Base-by-base conservation (phyloP, 2,797 vertebrate genomes). In the Microctenopoma lineatum region DNA sequence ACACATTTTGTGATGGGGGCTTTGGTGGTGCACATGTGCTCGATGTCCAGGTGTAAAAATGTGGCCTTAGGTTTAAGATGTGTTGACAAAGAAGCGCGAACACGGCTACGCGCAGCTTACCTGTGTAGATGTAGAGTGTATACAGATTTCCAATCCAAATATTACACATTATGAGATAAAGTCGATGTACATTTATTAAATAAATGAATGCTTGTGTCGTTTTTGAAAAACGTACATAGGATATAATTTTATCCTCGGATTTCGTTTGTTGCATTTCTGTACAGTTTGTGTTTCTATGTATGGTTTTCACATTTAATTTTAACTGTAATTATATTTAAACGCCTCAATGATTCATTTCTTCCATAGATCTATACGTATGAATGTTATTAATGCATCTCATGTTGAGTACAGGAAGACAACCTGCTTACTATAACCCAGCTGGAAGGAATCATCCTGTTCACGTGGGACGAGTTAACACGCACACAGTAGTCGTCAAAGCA, bases 251-350 rank as follows among this genome's bases (percentile, higher is more conserved):
- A 66, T 44, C 26, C 11, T 48, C 12, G 12, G 9, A 10, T 73
- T 81, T 34, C 38, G 57, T 90, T 76, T 32, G 59, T 86, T 75
- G 25, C 67, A 58, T 89, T 85, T 47, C 72, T 90, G 87, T 90
- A 89, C 76, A 90, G 83, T 65, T 71, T 81, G 80, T 73, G 60
- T 85, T 84, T 84, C 45, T 47, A 46, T 64, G 34, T 76, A 67
- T 73, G 15, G 54, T 53, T 67, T 58, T 80, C 46, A 64, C 70
- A 52, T 87, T 55, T 69, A 63, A 87, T 81, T 82, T 73, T 60
- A 72, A 60, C 13, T 94, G 89, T 93, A 91, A 82, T 92, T 92
- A 90, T 87, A 86, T 88, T 85, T 84, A 81, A 89, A 75, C 56
- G 18, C 59, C 50, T 70, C 27, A 38, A 27, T 52, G 46, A 21